Evolutionary conservation across 1,140 invertebrate genomes (phyloP).

Genomic region (Orius insidiosus): DNA sequence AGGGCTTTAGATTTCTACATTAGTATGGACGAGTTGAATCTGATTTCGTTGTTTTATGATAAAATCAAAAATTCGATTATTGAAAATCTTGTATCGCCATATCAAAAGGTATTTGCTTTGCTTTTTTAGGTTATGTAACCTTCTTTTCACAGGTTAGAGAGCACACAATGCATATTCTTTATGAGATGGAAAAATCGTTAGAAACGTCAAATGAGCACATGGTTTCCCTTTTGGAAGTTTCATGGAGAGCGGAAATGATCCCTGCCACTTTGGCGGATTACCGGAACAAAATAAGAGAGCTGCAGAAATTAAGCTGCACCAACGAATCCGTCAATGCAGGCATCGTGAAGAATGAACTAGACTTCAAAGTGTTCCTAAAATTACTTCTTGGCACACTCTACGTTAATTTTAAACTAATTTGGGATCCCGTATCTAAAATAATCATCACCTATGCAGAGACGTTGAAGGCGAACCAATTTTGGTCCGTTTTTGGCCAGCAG

Average conservation of each 20-base stretch:
- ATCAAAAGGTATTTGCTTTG: conserved; percentile 11
- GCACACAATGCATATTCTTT: conserved; percentile 49
- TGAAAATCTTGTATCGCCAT: conserved; percentile 10
- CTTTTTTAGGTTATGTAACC: neutral
- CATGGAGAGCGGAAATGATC: conserved; percentile 48
- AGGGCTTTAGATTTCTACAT: conserved; percentile 15
- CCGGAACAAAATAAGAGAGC: conserved; percentile 48
- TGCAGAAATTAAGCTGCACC: conserved; percentile 45
- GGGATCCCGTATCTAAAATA: conserved; percentile 61
- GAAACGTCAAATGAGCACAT: conserved; percentile 20
- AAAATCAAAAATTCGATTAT: conserved; percentile 15
- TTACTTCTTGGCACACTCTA: conserved; percentile 69
- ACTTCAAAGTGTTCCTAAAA: conserved; percentile 34
- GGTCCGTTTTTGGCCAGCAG: conserved; percentile 50
- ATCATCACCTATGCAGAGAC: conserved; percentile 51
- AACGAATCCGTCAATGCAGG: conserved; percentile 1
- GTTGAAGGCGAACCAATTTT: conserved; percentile 50
- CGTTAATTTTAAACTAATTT: conserved; percentile 73
- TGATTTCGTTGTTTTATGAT: conserved; percentile 2
- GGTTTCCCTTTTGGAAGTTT: conserved; percentile 39
- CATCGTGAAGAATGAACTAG: neutral
- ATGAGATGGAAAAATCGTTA: conserved; percentile 40
- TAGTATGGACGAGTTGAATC: conserved; percentile 8
- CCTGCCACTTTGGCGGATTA: conserved; percentile 52
- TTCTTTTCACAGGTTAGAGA: conserved; percentile 40